These are phyloP conservation scores for Diabrotica balteata DNA, from an alignment of 2,888 invertebrate genomes.

Conservation along the genomic window DNA sequence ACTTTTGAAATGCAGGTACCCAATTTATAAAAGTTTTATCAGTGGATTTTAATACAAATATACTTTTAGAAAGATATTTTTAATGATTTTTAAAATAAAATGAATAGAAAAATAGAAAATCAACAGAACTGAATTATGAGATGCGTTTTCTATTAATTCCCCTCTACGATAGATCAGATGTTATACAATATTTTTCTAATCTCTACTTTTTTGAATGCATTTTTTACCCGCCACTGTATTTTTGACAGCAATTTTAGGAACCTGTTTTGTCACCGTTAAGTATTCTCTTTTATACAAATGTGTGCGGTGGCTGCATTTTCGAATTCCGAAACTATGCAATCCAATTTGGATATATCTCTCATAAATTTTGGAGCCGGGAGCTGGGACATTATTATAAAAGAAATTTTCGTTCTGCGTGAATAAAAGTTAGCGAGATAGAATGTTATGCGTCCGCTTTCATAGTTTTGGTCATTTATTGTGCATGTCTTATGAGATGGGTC, in stretches of 20 bases:
- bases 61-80: too few species aligned
- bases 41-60: too few species aligned
- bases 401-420: constrained; percentile 46
- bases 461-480: constrained; percentile 7
- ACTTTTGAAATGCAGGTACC: too few species aligned
- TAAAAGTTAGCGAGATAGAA: constrained; percentile 53
- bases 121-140: too few species aligned
- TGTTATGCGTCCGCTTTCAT: constrained; percentile 45
- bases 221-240: constrained; percentile 1
- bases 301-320: constrained; percentile 38
- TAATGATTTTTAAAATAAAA: too few species aligned
- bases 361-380: constrained; percentile 51
- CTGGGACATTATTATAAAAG: constrained; percentile 47
- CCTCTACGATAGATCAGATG: too few species aligned
- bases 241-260: constrained; percentile 27
- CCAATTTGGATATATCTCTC: constrained; percentile 54
- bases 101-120: too few species aligned
- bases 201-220: too few species aligned
- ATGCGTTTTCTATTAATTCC: too few species aligned
- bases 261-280: constrained; percentile 51
- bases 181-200: too few species aligned
- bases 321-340: constrained; percentile 46
- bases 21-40: too few species aligned
- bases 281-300: background rate
- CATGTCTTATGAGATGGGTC: too few species aligned